Percentiles rank a stretch among this genome's conserved stretches.
Evolutionary conservation across 2,797 vertebrate species (phyloP).

Genomic region (Gallinago solitaria): DNA sequence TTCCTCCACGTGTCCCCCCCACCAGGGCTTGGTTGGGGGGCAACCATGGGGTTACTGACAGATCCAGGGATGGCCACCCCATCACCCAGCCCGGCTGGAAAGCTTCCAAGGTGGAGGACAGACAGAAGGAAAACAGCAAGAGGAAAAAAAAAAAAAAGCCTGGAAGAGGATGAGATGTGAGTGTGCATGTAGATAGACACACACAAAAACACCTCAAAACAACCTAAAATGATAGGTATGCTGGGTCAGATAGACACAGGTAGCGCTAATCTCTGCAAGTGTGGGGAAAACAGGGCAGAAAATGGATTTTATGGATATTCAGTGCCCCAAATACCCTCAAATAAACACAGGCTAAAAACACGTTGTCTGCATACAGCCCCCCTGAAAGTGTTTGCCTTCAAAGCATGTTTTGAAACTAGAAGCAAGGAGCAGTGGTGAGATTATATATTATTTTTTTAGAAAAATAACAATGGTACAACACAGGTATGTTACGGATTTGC

Average conservation of each 20-base stretch:
- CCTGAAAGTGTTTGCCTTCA: neutral
- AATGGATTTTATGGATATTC: neutral
- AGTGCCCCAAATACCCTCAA: neutral
- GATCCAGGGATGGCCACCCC: neutral
- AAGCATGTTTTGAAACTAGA: neutral
- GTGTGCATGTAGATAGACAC: neutral
- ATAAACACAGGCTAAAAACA: neutral
- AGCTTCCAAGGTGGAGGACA: neutral
- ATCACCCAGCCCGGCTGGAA: neutral
- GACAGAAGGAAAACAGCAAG: slow-evolving; percentile 16
- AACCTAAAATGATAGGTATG: neutral
- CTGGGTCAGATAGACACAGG: neutral
- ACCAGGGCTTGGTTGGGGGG: slow-evolving; percentile 8
- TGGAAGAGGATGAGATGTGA: neutral
- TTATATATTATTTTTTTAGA: neutral
- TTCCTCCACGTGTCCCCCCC: neutral
- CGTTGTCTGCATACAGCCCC: rapidly evolving
- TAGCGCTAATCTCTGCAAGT: neutral
- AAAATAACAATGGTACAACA: neutral
- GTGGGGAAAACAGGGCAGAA: neutral
- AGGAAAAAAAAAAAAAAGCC: neutral
- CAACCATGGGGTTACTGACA: neutral
- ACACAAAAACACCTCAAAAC: neutral
- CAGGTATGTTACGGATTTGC: neutral
- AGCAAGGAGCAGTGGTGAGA: neutral